A percentile compares a stretch with the other conserved stretches of the same genome.
phyloP scores from a whole-genome alignment of 2,888 invertebrate genomes.

The Lysandra coridon region DNA sequence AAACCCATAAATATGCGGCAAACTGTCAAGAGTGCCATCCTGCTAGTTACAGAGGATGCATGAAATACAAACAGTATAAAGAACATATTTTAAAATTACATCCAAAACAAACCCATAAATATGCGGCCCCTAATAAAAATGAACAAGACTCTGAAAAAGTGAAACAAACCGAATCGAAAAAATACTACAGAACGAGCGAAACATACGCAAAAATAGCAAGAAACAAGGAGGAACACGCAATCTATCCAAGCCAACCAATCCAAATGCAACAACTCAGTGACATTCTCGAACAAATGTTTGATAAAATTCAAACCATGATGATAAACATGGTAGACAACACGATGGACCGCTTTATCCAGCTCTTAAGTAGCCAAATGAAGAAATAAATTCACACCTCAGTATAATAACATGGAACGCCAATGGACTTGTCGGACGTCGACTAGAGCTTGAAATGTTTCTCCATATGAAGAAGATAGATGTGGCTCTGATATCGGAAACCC shows the following conservation, averaged over 20 bases:
- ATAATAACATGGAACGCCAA: conserved; percentile 32
- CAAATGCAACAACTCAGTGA: not conserved
- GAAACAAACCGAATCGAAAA: not conserved
- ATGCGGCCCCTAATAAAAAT: no score
- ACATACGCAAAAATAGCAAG: not conserved
- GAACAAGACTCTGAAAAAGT: no score
- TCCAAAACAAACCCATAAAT: no score
- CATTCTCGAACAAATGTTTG: not conserved
- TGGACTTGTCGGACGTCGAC: conserved; percentile 16
- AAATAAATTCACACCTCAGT: conserved; percentile 15
- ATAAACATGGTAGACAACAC: not conserved
- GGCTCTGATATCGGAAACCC: conserved; percentile 31
- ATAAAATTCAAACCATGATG: not conserved
- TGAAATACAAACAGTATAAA: not conserved
- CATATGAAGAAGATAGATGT: conserved; percentile 30
- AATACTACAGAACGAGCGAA: not conserved
- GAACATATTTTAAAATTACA: not conserved
- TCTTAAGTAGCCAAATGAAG: not conserved
- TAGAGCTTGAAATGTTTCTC: conserved; percentile 31
- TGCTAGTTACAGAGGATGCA: no score
- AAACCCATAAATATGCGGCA: no score
- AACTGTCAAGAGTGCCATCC: no score
- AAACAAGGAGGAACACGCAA: not conserved
- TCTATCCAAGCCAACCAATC: no score
- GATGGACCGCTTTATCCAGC: not conserved